Base-by-base conservation (phyloP, 1,140 invertebrate genomes). In the Zophobas atratus region DNA sequence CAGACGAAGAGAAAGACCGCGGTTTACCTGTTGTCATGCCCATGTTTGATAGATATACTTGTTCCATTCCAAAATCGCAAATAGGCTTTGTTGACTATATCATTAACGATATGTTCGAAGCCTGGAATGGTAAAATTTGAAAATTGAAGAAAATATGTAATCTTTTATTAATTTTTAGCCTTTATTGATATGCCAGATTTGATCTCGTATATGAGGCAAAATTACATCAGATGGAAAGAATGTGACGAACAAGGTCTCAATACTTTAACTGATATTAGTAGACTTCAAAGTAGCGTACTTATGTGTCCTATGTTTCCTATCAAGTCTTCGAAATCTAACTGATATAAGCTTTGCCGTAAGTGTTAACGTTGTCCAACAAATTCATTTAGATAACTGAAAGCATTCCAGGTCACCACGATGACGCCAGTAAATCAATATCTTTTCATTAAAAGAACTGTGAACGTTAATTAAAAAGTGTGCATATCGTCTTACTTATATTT, bases 41-140 rank as follows among this genome's bases (percentile, higher is more conserved):
- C 0, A 95, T 97, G 91, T 99, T 99, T 87, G 97, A 98, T 82
- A 91, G 97, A 83, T 89, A 91, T 56, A 94, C 95, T 4, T 98
- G 97, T 87, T 98, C 96, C 78, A 97, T 99, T 86, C 96, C 97
- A 70, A 96, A 98, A 88, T 97, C 96, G 56, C 97, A 99, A 89
- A 97, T 97, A 80, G 96, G 96, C 56, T 99, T 99, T 88, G 94
- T 98, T 70, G 97, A 99, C 88, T 97, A 94, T 87, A 99, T 99
- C 83, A 96, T 98, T 80, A 95, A 94, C 80, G 95, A 98, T 85
- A 98, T 99, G 97, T 97, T 98, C 89, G 96, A 98, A 84, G 94
- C 96, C 35, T 99, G 96, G 96, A 94, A 98, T 87, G 94, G 97
- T 98, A 87, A 91, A 33, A 20, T 91, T 86, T 70, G 55, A 60